Evolutionary conservation across 1,140 invertebrate genomes (phyloP), one percentile per base, ranked within the genome.

Genomic region (Hestina assimilis): DNA sequence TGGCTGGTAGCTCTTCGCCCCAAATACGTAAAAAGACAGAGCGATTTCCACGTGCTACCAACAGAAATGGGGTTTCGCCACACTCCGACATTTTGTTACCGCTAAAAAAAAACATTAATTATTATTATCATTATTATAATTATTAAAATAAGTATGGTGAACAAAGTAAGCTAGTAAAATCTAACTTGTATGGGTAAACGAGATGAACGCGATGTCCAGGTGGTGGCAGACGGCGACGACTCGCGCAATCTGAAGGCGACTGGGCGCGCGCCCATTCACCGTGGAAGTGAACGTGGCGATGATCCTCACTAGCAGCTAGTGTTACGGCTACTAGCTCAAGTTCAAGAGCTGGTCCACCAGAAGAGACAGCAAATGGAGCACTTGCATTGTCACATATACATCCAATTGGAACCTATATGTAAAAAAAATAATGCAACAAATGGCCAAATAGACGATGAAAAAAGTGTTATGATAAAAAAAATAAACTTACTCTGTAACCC

Each of bases 21-120:
- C 94, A 95, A 3, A 93, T 94, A 24, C 94, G 82, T 12, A 95
- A 84, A 63, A 94, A 95, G 1, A 95, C 87, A 3, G 93, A 94
- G 15, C 92, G 91, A 64, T 95, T 94, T 31, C 93, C 91, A 43
- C 93, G 89, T 1, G 94, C 94, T 72, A 93, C 92, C 14, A 95
- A 90, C 40, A 94, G 77, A 92, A 94, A 95, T 1, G 94, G 93
- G 41, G 93, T 81, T 8, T 94, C 93, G 6, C 92, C 91, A 74
- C 94, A 95, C 59, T 93, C 91, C 1, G 92, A 91, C 52, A 93
- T 92, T 20, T 63, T 65, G 51, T 79, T 73, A 2, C 35, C 59
- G 15, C 76, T 78, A 59, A 40, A 51, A 4, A 14, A 20, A 5
- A 7, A 12, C 7, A 12, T n/a, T 11, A 31, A 1, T 0, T 31